Conservation (phyloP, 2,113 vertebrate genomes). For the Corythornis cristatus region DNA sequence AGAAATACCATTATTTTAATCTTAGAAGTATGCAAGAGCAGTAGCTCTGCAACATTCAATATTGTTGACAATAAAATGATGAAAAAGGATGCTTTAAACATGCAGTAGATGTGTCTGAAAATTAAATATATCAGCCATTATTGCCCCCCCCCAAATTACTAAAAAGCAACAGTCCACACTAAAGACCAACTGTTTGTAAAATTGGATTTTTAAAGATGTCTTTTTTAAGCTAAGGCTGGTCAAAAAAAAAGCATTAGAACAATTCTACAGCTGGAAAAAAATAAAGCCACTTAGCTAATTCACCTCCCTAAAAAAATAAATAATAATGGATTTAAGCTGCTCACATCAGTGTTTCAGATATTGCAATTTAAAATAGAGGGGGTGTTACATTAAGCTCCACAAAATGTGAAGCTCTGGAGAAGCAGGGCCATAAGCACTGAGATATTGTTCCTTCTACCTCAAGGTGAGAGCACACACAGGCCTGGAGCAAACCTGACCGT, state of each 20-base stretch:
- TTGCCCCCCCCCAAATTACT: slow-evolving; percentile 60
- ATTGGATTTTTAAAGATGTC: slow-evolving; percentile 73
- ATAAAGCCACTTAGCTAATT: background rate
- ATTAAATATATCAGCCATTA: slow-evolving; percentile 65
- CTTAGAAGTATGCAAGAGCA: background rate
- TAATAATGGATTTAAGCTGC: background rate
- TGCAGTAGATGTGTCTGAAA: slow-evolving; percentile 6
- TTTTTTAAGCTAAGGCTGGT: slow-evolving; percentile 19
- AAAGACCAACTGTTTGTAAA: slow-evolving; percentile 78
- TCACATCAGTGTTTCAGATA: slow-evolving; percentile 21
- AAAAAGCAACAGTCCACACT: slow-evolving; percentile 75
- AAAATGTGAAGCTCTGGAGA: background rate
- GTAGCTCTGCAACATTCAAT: background rate
- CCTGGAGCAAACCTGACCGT: accelerated
- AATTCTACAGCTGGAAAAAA: slow-evolving; percentile 24
- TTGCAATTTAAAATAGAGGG: background rate
- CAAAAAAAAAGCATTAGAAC: slow-evolving; percentile 29
- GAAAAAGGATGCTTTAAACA: slow-evolving; percentile 14
- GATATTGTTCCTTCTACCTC: background rate
- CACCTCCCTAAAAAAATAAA: background rate
- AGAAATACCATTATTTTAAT: slow-evolving; percentile 20
- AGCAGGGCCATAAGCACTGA: background rate
- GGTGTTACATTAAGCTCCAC: slow-evolving; percentile 18
- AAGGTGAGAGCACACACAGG: background rate
- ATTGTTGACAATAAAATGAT: slow-evolving; percentile 33